Percentiles rank a stretch among this genome's conserved stretches.
phyloP scores from a whole-genome alignment of 2,888 invertebrate species.

The Metopia argyrocephala region DNA sequence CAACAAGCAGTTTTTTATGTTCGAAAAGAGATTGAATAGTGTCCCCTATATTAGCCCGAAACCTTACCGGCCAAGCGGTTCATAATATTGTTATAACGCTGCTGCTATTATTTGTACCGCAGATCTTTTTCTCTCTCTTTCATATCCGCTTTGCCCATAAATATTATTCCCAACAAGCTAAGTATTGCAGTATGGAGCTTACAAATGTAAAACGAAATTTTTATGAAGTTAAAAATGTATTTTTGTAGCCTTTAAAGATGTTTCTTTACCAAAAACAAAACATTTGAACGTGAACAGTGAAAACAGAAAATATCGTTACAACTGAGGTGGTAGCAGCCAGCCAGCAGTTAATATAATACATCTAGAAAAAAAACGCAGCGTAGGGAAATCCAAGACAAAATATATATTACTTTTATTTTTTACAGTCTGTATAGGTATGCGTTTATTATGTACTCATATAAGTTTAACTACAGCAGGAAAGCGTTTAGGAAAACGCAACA shows the following conservation, averaged over 20 bases:
- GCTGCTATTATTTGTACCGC: too few species aligned
- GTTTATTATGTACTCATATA: neutral
- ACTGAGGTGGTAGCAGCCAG: neutral
- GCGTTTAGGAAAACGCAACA: neutral
- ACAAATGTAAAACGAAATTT: slow-evolving; percentile 38
- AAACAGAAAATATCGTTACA: neutral
- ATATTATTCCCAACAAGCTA: neutral
- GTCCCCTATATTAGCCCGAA: too few species aligned
- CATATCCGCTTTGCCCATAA: neutral
- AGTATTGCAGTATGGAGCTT: neutral
- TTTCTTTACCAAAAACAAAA: slow-evolving; percentile 8
- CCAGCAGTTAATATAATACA: neutral
- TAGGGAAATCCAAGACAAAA: too few species aligned
- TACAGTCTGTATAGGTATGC: too few species aligned
- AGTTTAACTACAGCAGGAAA: neutral
- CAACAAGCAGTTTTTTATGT: too few species aligned
- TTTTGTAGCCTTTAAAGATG: slow-evolving; percentile 42
- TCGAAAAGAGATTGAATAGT: too few species aligned
- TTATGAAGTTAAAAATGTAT: slow-evolving; percentile 44
- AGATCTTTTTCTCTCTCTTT: neutral
- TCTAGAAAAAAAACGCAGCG: neutral
- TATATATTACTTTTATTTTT: too few species aligned
- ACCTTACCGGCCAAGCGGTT: too few species aligned
- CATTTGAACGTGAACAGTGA: slow-evolving; percentile 2
- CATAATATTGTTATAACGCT: too few species aligned